Evolutionary conservation across 1,140 invertebrate genomes (phyloP).

Genomic region (Zaprionus nigranus): DNA sequence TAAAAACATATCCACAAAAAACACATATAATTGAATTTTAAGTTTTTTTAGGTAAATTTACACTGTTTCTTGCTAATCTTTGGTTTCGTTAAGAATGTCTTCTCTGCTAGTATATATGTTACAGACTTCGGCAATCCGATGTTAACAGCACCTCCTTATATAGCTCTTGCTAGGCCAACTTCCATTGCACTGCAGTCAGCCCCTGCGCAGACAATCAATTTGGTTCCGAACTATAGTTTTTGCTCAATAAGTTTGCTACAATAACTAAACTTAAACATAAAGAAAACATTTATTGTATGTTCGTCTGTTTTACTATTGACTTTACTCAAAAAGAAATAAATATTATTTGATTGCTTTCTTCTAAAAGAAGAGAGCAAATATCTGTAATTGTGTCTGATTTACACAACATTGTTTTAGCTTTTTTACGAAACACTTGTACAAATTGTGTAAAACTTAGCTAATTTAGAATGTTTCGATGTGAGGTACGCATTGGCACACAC

Average conservation of each 20-base stretch:
- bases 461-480: neutral
- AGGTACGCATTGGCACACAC: neutral
- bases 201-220: constrained; percentile 47
- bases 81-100: neutral
- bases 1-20: neutral
- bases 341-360: neutral
- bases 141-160: neutral
- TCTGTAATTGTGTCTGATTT: constrained; percentile 4
- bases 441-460: constrained; percentile 1
- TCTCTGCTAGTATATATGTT: neutral
- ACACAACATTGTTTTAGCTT: neutral
- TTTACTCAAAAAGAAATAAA: neutral
- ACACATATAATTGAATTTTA: too few species aligned
- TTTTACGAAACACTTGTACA: neutral
- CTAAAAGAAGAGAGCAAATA: neutral
- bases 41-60: too few species aligned
- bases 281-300: constrained; percentile 1
- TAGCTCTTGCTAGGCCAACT: constrained; percentile 5
- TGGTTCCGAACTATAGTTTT: constrained; percentile 28
- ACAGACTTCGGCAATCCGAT: neutral
- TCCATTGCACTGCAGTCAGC: constrained; percentile 26
- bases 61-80: too few species aligned
- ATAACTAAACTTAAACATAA: neutral
- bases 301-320: neutral
- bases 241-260: constrained; percentile 3